phyloP scores from a whole-genome alignment of 2,113 vertebrate genomes.

The Antechinus stuartii region DNA sequence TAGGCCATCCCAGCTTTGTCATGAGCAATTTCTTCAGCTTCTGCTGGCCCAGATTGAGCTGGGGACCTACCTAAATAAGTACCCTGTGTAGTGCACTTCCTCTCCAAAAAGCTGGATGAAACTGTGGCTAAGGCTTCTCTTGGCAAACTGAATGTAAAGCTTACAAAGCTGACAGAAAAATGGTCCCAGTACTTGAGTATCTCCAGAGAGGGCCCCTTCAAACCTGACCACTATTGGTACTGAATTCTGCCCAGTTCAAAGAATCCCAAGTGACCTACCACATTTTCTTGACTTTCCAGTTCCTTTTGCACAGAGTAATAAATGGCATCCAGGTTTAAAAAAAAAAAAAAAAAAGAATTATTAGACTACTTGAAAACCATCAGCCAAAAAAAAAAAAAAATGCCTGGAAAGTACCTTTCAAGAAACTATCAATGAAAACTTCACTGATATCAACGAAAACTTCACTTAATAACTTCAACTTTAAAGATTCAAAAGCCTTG shows the following conservation, averaged over 20 bases:
- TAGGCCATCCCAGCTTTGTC: conserved; percentile 98
- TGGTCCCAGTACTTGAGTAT: conserved; percentile 95
- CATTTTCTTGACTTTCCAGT: neutral
- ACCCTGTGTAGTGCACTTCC: conserved; percentile 94
- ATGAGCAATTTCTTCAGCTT: conserved; percentile 99
- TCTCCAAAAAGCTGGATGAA: conserved; percentile 99
- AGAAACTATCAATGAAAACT: too few species aligned
- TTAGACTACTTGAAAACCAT: too few species aligned
- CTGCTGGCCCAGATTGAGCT: conserved; percentile 97
- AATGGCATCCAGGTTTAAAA: conserved; percentile 48
- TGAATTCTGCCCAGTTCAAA: conserved; percentile 81
- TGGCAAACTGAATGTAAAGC: conserved; percentile 96
- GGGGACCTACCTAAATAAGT: conserved; percentile 94
- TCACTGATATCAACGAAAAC: too few species aligned
- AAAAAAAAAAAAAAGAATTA: too few species aligned
- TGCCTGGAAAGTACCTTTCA: too few species aligned
- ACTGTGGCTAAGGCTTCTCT: conserved; percentile 96
- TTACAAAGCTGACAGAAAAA: conserved; percentile 94
- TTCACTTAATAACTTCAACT: too few species aligned
- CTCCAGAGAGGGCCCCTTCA: conserved; percentile 93
- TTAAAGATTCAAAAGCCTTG: too few species aligned
- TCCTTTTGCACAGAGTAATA: conserved; percentile 59
- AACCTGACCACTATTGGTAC: conserved; percentile 98
- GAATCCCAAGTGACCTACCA: conserved; percentile 44
- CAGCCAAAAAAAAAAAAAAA: too few species aligned